Evolutionary conservation across 2,113 vertebrate genomes (phyloP), one percentile per base, ranked within the genome.

Genomic region (Manacus vitellinus): DNA sequence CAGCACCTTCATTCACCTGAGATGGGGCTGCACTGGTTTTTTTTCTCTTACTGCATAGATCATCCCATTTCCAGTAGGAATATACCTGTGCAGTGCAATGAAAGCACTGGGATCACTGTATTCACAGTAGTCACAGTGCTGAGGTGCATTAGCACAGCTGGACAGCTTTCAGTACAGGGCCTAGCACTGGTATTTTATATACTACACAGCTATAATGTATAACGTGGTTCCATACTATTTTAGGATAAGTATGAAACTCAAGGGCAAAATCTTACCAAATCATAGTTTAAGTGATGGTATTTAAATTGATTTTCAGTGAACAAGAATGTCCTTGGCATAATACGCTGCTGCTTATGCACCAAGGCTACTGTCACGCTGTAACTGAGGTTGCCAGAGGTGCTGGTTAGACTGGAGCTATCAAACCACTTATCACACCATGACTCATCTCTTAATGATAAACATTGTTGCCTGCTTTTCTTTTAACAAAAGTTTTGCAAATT

Each of bases 1-100:
- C 35, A 74, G 51, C 35, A 65, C 41, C 41, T 51, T 39, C 24
- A 15, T 52, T 66, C 44, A 23, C 35, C 30, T 61, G 35, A 31
- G 24, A 12, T 46, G 55, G 9, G 54, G 8, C 35, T 73, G 31
- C 59, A 21, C 19, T 46, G 35, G 3, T 77, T 91, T 91, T 18
- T 39, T 14, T 68, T 74, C 37, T 68, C 21, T 76, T 28, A 30
- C n/a, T 62, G 21, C 30, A 47, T 27, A 66, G 41, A 39, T 5
- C 1, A 10, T 56, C 46, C 73, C 4, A 47, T 62, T 62, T 67
- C 47, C 31, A 22, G 18, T 12, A 24, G 33, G 28, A 70, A 4
- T 47, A 7, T 18, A 22, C 7, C 23, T 44, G 7, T 14, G 7
- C 1, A 14, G 25, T 16, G 43, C n/a, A 41, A 28, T 2, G 5